phyloP scores from a whole-genome alignment of 1,140 invertebrate genomes.

The Rhagoletis pomonella region DNA sequence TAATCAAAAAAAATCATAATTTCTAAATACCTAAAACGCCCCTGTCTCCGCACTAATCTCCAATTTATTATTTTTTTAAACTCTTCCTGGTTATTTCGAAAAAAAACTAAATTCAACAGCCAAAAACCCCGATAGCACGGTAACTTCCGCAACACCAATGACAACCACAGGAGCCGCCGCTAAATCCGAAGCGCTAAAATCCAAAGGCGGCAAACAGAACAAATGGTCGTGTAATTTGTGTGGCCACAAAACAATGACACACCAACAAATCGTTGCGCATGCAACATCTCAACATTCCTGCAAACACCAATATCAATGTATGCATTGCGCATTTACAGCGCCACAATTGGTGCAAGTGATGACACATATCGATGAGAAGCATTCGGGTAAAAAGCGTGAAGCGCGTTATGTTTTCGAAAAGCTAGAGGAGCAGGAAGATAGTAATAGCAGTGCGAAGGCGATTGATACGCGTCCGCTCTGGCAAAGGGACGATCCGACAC shows the following conservation, averaged over 20 bases:
- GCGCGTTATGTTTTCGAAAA: constrained; percentile 52
- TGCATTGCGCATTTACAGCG: constrained; percentile 76
- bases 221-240: constrained; percentile 56
- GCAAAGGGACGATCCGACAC: constrained; percentile 75
- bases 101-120: background rate
- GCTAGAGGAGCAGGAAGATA: constrained; percentile 62
- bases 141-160: background rate
- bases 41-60: too few relatives aligned
- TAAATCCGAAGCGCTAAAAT: background rate
- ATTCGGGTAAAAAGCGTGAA: constrained; percentile 48
- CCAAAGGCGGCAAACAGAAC: constrained; percentile 63
- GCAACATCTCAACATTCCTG: constrained; percentile 56
- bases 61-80: too few relatives aligned
- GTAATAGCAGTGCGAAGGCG: constrained; percentile 66
- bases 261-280: constrained; percentile 49
- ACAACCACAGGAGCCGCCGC: background rate
- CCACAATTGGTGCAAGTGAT: constrained; percentile 75
- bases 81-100: too few relatives aligned
- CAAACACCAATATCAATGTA: constrained; percentile 82
- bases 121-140: background rate
- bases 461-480: constrained; percentile 73
- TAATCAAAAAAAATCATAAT: too few relatives aligned
- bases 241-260: constrained; percentile 3
- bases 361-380: constrained; percentile 61
- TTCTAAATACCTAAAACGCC: too few relatives aligned